These are phyloP conservation scores for Mallotus villosus DNA, from an alignment of 2,797 vertebrate species.

Conservation along the genomic window DNA sequence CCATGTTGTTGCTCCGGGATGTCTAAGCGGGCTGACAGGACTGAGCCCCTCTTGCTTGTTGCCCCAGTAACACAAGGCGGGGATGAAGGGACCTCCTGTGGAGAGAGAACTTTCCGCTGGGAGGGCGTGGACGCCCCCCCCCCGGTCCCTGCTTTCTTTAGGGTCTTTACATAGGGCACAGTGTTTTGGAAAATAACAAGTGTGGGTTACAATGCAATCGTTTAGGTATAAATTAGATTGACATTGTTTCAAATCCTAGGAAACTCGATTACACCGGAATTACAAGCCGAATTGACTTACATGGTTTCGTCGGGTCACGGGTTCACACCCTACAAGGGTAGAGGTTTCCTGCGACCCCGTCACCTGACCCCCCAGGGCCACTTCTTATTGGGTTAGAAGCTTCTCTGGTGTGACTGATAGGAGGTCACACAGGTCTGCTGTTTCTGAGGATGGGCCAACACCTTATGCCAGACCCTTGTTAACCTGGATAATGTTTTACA, in stretches of 20 bases:
- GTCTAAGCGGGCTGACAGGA: neutral
- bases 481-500: no score
- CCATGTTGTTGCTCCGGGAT: slow-evolving; percentile 44
- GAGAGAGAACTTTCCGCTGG: slow-evolving; percentile 41
- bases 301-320: slow-evolving; percentile 44
- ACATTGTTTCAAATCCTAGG: slow-evolving; percentile 63
- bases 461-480: slow-evolving; percentile 20
- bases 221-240: slow-evolving; percentile 67
- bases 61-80: slow-evolving; percentile 59
- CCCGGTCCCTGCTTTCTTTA: slow-evolving; percentile 43
- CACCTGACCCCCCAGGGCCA: slow-evolving; percentile 20
- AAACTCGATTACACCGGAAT: slow-evolving; percentile 65
- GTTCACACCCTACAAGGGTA: slow-evolving; percentile 61
- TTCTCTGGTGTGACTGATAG: slow-evolving; percentile 51
- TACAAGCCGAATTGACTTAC: slow-evolving; percentile 58
- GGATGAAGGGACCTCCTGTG: slow-evolving; percentile 53
- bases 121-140: slow-evolving; percentile 33
- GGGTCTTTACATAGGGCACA: slow-evolving; percentile 34
- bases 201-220: slow-evolving; percentile 61
- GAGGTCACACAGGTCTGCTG: slow-evolving; percentile 23
- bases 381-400: slow-evolving; percentile 56
- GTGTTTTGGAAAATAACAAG: slow-evolving; percentile 65
- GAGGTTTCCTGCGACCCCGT: slow-evolving; percentile 43
- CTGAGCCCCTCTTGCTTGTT: slow-evolving; percentile 52
- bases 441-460: slow-evolving; percentile 27